Percentiles rank a stretch among this genome's conserved stretches.
Conservation (phyloP, 2,113 vertebrate genomes). For the Psittacula cyanocephala region DNA sequence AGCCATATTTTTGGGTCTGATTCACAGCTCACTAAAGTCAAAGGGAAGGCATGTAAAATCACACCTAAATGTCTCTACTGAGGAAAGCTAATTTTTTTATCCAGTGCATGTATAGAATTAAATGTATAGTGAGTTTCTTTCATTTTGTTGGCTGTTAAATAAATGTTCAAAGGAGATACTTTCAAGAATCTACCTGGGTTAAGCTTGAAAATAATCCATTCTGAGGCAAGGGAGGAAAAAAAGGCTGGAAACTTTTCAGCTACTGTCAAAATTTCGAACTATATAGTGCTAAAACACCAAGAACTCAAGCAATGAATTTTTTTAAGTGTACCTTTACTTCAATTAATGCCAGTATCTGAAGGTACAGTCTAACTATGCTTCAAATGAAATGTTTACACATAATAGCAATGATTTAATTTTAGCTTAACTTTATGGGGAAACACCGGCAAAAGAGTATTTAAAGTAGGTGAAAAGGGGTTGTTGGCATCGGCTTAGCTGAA, state of each 20-base stretch:
- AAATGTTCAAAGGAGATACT: neutral
- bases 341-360: neutral
- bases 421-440: neutral
- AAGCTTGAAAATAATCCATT: neutral
- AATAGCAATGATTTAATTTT: neutral
- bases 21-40: neutral
- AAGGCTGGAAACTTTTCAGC: neutral
- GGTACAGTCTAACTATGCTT: neutral
- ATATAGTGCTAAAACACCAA: neutral
- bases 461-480: neutral
- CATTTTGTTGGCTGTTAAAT: neutral
- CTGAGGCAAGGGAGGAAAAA: neutral
- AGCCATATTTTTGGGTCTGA: too few species aligned
- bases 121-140: neutral
- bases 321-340: neutral
- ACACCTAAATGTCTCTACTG: neutral
- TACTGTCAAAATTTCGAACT: neutral
- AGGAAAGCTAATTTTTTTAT: neutral
- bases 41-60: neutral
- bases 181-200: neutral
- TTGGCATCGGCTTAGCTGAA: neutral
- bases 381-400: neutral
- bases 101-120: neutral
- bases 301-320: neutral
- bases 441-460: neutral